Base-by-base conservation (phyloP, 1,140 invertebrate genomes). In the Dolichoris vasculosae region DNA sequence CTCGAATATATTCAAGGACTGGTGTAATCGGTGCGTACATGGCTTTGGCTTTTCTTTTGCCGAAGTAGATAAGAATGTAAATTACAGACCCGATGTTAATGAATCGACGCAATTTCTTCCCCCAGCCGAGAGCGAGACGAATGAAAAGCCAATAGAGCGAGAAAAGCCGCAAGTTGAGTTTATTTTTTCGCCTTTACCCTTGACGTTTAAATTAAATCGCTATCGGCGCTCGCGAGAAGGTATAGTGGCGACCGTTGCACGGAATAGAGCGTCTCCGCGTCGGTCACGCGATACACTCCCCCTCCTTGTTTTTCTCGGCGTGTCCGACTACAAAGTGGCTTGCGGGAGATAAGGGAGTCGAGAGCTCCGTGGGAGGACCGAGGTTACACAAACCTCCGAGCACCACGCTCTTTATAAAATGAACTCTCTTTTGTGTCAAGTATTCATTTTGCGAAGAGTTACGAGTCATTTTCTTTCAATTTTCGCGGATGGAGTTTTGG, bases 151-250 rank as follows among this genome's bases (percentile, higher is more conserved):
- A 67, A 35, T 35, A 35, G 32, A 48, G 26, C 43, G 75, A 35
- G 75, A 77, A 51, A 51, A 77, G n/a, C 46, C 46, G 75, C 43
- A 8, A n/a, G 69, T 43, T 59, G 20, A 23, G 17, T 78, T 69
- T 26, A 77, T 82, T 84, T 86, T 86, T 82, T 76, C 78, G 38
- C 8, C 43, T 38, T 43, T 43, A 38, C 75, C 67, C 86, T 87
- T 88, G 88, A 88, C 87, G 86, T 88, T 88, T 88, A 83, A 87
- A 88, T 88, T 88, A 88, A 88, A 88, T 87, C 84, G 75, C 87
- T 86, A 88, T 85, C 80, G 86, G 80, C 67, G 43, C 69, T 59
- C 55, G 48, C 23, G 55, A 26, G 55, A 26, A 6, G 71, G 7
- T 30, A n/a, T 6, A 40, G 55, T 35, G 23, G 73, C 38, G n/a